Conservation (phyloP, 2,797 vertebrate genomes). For the Eulemur mongoz region DNA sequence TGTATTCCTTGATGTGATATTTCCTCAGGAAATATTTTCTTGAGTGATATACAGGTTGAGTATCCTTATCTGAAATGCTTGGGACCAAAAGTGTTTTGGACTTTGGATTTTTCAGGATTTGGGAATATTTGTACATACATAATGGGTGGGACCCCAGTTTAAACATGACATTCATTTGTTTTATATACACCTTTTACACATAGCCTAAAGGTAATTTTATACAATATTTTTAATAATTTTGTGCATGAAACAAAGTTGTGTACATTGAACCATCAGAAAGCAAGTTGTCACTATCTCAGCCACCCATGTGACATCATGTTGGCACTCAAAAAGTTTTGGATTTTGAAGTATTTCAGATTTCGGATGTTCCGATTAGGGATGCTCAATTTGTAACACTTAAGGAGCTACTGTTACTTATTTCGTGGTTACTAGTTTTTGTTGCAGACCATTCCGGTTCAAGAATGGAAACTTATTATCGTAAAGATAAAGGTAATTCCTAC, state of each 20-base stretch:
- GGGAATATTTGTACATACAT: not conserved
- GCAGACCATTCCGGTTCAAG: constrained; percentile 2
- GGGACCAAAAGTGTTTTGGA: not conserved
- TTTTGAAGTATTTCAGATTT: not conserved
- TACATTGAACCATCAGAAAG: not conserved
- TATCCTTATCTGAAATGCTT: not conserved
- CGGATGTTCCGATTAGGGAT: not conserved
- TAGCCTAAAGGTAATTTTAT: not conserved
- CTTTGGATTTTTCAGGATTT: not conserved
- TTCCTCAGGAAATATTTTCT: constrained; percentile 47
- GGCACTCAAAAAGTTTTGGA: not conserved
- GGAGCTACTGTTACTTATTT: constrained; percentile 73
- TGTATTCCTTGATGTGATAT: not conserved
- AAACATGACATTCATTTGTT: not conserved
- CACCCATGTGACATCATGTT: not conserved
- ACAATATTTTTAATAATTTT: not conserved
- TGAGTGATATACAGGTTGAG: not conserved
- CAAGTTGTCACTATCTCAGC: not conserved
- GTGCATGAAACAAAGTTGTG: not conserved
- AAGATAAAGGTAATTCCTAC: constrained; percentile 16
- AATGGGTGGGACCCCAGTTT: not conserved
- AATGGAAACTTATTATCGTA: constrained; percentile 53
- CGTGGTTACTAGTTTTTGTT: constrained; percentile 65
- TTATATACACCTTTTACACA: not conserved
- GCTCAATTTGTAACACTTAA: constrained; percentile 5